Evolutionary conservation across 2,888 invertebrate species (phyloP).

Genomic region (Endotricha flammealis): DNA sequence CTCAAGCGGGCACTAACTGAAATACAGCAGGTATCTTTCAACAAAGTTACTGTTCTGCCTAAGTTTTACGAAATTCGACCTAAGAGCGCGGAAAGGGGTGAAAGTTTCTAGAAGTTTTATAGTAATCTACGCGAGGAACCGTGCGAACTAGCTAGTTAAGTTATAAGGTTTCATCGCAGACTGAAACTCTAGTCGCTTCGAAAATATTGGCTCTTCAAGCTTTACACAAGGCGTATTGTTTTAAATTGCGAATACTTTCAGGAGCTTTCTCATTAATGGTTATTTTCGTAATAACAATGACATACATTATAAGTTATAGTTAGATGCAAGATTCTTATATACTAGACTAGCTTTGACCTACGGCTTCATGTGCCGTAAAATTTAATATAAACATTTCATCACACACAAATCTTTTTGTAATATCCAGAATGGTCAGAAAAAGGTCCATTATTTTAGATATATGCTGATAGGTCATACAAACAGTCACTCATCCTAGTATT

Average conservation of each 20-base stretch:
- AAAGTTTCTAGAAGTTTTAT: constrained; percentile 14
- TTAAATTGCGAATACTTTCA: neutral
- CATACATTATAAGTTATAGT: too few species aligned
- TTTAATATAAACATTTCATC: too few species aligned
- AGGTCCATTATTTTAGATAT: too few species aligned
- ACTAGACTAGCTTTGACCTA: too few species aligned
- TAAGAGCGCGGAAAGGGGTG: constrained; percentile 12
- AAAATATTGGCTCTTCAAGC: constrained; percentile 4
- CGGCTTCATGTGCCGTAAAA: too few species aligned
- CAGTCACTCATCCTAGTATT: too few species aligned
- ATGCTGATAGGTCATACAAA: too few species aligned
- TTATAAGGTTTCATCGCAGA: constrained; percentile 14
- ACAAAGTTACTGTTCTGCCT: neutral
- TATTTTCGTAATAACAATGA: too few species aligned
- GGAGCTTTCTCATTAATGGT: neutral
- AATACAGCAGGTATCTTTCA: neutral
- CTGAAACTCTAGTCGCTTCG: constrained; percentile 4
- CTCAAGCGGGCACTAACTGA: neutral
- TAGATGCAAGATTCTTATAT: too few species aligned
- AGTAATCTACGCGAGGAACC: constrained; percentile 9
- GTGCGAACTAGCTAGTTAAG: constrained; percentile 11
- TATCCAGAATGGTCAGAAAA: too few species aligned
- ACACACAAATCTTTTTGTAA: too few species aligned
- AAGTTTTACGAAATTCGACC: constrained; percentile 11
- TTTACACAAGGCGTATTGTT: neutral